A percentile compares a stretch with the other conserved stretches of the same genome.
Conservation (phyloP, 1,140 invertebrate genomes). For the Drosophila elegans region DNA sequence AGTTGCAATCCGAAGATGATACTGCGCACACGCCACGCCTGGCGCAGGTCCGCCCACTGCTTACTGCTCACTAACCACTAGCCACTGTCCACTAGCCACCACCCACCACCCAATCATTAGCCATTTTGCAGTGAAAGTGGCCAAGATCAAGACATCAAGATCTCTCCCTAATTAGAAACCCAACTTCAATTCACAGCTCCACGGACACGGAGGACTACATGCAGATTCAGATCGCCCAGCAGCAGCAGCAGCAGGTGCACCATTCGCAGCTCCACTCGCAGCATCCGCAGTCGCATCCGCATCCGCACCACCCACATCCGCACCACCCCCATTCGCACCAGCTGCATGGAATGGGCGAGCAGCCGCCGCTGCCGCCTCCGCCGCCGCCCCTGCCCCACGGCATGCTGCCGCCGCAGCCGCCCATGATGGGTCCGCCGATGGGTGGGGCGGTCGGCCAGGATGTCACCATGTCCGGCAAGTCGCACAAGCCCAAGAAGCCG, state of each 20-base stretch:
- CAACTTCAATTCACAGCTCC: conserved; percentile 57
- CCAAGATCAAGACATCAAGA: background rate
- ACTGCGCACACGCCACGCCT: conserved; percentile 80
- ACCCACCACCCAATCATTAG: background rate
- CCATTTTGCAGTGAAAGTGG: conserved; percentile 26
- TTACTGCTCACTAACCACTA: conserved; percentile 2
- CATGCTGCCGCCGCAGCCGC: conserved; percentile 83
- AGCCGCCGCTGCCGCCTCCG: conserved; percentile 84
- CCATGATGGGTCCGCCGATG: conserved; percentile 38
- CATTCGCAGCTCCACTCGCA: conserved; percentile 47
- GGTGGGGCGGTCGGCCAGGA: conserved; percentile 48
- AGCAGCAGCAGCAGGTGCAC: conserved; percentile 68
- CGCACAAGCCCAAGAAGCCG: conserved; percentile 68
- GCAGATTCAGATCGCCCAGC: conserved; percentile 81
- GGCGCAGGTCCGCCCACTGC: conserved; percentile 65
- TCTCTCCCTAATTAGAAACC: conserved; percentile 1
- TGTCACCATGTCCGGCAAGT: conserved; percentile 47
- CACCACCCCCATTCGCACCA: conserved; percentile 53
- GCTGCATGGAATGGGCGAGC: conserved; percentile 58
- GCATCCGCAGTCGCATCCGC: conserved; percentile 82
- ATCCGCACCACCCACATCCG: conserved; percentile 73
- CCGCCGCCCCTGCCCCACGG: conserved; percentile 85
- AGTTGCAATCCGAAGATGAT: conserved; percentile 78
- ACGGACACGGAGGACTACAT: conserved; percentile 84
- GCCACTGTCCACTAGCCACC: background rate